A percentile compares a stretch with the other conserved stretches of the same genome.
Evolutionary conservation across 2,888 invertebrate genomes (phyloP).

Genomic region (Diplolepis rosae): DNA sequence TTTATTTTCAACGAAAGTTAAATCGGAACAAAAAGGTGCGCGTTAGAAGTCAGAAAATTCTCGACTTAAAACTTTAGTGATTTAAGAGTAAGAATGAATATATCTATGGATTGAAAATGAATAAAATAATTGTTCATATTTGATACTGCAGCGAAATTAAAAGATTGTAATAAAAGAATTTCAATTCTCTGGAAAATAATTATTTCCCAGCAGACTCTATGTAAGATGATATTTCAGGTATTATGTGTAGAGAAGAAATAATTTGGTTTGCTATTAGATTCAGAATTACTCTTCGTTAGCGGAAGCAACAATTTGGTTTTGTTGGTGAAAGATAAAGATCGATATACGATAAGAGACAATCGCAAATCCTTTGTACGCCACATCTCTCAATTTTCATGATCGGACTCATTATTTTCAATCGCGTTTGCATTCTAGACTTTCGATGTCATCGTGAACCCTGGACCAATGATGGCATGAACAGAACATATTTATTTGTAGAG

Average conservation of each 20-base stretch:
- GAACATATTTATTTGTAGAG: conserved; percentile 10
- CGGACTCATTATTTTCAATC: conserved; percentile 22
- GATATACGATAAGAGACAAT: background rate
- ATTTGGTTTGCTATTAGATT: background rate
- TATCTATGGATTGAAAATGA: background rate
- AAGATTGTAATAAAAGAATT: background rate
- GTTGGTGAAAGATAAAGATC: conserved; percentile 16
- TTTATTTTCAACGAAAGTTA: conserved; percentile 22
- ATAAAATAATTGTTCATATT: too few relatives aligned
- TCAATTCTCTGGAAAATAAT: background rate
- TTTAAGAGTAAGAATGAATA: background rate
- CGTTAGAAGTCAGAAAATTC: conserved; percentile 4
- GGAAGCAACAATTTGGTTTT: background rate
- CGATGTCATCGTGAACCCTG: conserved; percentile 4
- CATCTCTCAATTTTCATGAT: conserved; percentile 21
- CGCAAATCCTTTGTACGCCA: conserved; percentile 7
- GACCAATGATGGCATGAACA: background rate
- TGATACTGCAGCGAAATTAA: background rate
- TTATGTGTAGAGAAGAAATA: background rate
- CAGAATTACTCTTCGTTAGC: background rate
- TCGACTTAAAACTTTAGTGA: conserved; percentile 8
- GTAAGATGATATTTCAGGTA: background rate
- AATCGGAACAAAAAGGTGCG: background rate
- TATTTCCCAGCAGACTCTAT: background rate
- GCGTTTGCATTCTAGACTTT: background rate